Base-by-base conservation (phyloP, 2,797 vertebrate species). In the Pangasius mekongensis region DNA sequence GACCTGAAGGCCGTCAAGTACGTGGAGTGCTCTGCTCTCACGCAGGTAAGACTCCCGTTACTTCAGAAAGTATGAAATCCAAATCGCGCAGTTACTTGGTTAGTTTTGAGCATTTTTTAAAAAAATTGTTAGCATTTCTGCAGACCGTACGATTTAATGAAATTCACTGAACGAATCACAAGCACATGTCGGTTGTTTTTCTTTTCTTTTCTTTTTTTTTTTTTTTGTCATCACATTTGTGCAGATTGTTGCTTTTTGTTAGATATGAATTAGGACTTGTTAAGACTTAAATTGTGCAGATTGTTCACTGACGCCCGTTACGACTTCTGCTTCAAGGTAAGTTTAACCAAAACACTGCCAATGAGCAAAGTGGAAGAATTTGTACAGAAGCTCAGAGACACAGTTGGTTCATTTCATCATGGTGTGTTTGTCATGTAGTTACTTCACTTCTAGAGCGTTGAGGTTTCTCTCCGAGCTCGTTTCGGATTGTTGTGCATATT, bases 1-100 rank as follows among this genome's bases (percentile, higher is more conserved):
- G 96, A 97, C 93, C 95, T 97, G 56, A 96, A 96, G 94, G 96
- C 96, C 60, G 96, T 97, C 88, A 97, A 97, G 93, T 97, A 97
- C 10, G 96, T 97, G 88, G 96, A 97, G 92, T 97, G 96, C 91
- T 96, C 96, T 52, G 96, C 96, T 92, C 95, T 97, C 89, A 97
- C 96, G 0, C 96, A 97, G 96, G 96, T 97, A 76, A 74, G 67
- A 39, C 24, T 33, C 1, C 0, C 7, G 14, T 1, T 52, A 4
- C 66, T 33, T 54, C 20, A 33, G 2, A 52, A 49, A 84, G 62
- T 14, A 58, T 1, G 13, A 62, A 18, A 30, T 67, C 24, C 24
- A 30, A n/a, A 83, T 62, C 22, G 0, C 33, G 36, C 8, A 11
- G 52, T 24, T 24, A 62, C 0, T 24, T 39, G 22, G 56, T 39